A percentile compares a stretch with the other conserved stretches of the same genome.
phyloP scores from a whole-genome alignment of 1,140 invertebrate species.

The Dermatophagoides farinae region DNA sequence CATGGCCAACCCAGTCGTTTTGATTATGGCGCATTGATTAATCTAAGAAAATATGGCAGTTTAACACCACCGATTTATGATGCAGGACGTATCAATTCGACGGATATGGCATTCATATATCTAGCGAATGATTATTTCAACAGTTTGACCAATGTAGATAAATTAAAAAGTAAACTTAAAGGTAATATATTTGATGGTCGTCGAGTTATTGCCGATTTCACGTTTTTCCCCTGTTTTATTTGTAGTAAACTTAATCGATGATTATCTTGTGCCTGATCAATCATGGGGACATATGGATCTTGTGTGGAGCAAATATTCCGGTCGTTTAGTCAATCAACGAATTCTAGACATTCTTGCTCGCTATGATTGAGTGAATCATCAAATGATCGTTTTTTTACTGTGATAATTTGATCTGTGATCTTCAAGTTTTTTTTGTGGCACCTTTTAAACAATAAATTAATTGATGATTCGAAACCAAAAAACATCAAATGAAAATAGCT shows the following conservation, averaged over 20 bases:
- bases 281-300: conserved; percentile 11
- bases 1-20: neutral
- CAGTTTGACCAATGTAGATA: conserved; percentile 1
- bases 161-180: conserved; percentile 11
- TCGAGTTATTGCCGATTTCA: neutral
- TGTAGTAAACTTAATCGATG: neutral
- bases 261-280: conserved; percentile 9
- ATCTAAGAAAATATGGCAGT: neutral
- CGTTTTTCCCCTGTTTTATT: too few relatives aligned
- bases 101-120: conserved; percentile 10
- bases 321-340: neutral
- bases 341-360: conserved; percentile 7
- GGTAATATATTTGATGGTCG: neutral
- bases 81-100: neutral
- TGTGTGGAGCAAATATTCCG: conserved; percentile 10
- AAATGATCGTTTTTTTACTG: too few relatives aligned
- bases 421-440: too few relatives aligned
- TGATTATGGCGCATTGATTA: neutral
- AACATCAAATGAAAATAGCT: too few relatives aligned
- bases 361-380: conserved; percentile 26
- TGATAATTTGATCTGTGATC: too few relatives aligned
- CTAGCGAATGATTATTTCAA: conserved; percentile 13
- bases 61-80: conserved; percentile 1
- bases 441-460: too few relatives aligned
- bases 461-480: too few relatives aligned